Conservation (phyloP, 1,140 invertebrate genomes). For the Bombus waltoni region DNA sequence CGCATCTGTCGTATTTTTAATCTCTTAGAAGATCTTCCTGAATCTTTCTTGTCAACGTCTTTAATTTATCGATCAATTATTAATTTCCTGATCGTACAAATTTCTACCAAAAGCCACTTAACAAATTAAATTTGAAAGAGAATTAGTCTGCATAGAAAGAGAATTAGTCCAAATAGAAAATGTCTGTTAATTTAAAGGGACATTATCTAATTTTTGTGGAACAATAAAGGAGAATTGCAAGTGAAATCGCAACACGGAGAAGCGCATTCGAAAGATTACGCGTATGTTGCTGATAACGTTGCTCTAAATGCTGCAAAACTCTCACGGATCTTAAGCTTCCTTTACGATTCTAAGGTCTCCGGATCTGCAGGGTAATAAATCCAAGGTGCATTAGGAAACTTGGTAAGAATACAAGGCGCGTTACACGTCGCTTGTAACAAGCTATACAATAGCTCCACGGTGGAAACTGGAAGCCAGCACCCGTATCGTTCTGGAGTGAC, state of each 20-base stretch:
- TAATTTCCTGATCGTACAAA: no score
- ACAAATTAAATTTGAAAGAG: no score
- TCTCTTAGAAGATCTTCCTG: no score
- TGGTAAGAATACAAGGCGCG: constrained; percentile 22
- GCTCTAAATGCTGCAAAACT: neutral
- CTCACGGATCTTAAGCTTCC: neutral
- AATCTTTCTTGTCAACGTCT: no score
- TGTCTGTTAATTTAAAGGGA: no score
- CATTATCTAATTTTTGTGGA: no score
- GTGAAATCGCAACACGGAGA: neutral
- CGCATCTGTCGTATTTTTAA: no score
- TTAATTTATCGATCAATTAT: no score
- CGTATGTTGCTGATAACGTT: neutral
- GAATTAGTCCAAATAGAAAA: no score
- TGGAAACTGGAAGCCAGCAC: constrained; percentile 17
- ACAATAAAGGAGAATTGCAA: no score
- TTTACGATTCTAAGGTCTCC: neutral
- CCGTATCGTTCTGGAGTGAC: constrained; percentile 62
- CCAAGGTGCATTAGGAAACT: constrained; percentile 25
- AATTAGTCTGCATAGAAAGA: no score
- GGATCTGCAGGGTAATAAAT: constrained; percentile 2
- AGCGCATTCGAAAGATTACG: neutral
- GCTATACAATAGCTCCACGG: neutral
- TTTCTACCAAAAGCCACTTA: no score
- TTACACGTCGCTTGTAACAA: neutral